phyloP scores from a whole-genome alignment of 2,888 invertebrate genomes.

The Fragum whitleyi region DNA sequence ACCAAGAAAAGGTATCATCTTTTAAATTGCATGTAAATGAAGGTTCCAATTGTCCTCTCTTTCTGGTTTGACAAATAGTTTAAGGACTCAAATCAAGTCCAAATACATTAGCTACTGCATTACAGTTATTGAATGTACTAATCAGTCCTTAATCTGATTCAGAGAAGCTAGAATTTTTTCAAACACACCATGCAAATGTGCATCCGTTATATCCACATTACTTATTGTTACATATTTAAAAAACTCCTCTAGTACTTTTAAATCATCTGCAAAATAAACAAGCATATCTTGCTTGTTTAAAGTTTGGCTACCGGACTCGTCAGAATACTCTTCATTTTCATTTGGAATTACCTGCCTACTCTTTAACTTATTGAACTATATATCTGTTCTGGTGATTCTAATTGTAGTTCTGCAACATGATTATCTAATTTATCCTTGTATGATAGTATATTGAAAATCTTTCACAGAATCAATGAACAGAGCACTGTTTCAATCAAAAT shows the following conservation, averaged over 20 bases:
- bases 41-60: background rate
- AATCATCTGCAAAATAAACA: too few species aligned
- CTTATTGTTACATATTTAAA: background rate
- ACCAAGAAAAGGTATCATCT: background rate
- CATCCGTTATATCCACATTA: background rate
- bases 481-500: conserved; percentile 28
- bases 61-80: background rate
- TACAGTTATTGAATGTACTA: too few species aligned
- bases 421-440: background rate
- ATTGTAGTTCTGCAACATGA: too few species aligned
- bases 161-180: background rate
- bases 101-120: background rate
- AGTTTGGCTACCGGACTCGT: too few species aligned
- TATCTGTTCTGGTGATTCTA: too few species aligned
- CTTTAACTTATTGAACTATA: too few species aligned
- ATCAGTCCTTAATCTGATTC: background rate
- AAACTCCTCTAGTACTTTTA: background rate
- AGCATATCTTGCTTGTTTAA: too few species aligned
- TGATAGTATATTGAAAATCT: background rate
- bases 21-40: background rate
- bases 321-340: too few species aligned
- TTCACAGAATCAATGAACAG: too few species aligned
- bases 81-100: background rate
- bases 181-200: background rate
- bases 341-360: too few species aligned